Base-by-base conservation (phyloP, 2,888 invertebrate species). In the Ormyrus nitidulus region DNA sequence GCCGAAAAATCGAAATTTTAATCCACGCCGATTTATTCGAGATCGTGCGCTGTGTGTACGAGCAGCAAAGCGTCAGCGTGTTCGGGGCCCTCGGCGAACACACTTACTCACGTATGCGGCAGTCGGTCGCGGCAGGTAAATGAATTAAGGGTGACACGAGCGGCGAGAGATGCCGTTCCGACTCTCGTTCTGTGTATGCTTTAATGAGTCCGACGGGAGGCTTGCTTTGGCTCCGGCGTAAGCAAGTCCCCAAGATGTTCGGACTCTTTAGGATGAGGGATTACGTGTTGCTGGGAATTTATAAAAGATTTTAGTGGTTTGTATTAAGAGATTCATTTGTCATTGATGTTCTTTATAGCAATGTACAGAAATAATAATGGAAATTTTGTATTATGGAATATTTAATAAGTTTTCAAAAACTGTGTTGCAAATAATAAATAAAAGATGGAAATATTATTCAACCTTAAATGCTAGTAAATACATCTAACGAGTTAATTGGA, bases 1-100 rank as follows among this genome's bases (percentile, higher is more conserved):
- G 56, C 11, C 6, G 51, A 68, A 78, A 72, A 59, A 78, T 78
- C 59, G 65, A 78, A 78, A 78, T 77, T 77, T 77, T 77, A 77
- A 71, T 72, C 65, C 71, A 10, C 53, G 51, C 51, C 65, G 48
- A 66, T 66, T 73, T 72, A 77, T 77, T 48, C 66, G 72, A 77
- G 51, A 59, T 54, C 53, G 13, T n/a, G 56, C 13, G 53, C 34
- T 34, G 65, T 56, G 9, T 71, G 11, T 34, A 65, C 64, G 7
- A 73, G 54, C 34, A 34, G 34, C 19, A 64, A 73, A 64, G 48
- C 13, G 51, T 62, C 34, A 2, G 5, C 2, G n/a, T 49, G 9
- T 53, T 53, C 9, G 56, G 64, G 49, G 0, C 13, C 44, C 61
- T 51, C n/a, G 10, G 44, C 5, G 54, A 7, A 64, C 46, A 56